A percentile compares a stretch with the other conserved stretches of the same genome.
Conservation (phyloP, 2,113 vertebrate species). For the Pogonocichla stellata region DNA sequence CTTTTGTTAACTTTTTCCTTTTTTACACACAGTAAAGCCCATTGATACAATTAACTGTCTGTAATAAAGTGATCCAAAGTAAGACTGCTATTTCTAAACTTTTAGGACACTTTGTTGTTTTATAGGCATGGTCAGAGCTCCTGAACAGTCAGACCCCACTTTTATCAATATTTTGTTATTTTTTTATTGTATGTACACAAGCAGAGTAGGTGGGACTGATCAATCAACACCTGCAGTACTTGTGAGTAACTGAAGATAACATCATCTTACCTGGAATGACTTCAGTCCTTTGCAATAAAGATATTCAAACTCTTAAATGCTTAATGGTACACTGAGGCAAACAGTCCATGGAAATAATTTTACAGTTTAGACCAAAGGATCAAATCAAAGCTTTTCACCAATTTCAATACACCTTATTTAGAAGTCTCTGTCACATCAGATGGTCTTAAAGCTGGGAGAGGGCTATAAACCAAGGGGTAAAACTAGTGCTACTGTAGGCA, state of each 20-base stretch:
- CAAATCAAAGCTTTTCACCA: not conserved
- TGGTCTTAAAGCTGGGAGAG: not conserved
- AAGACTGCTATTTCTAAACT: constrained; percentile 28
- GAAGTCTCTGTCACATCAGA: not conserved
- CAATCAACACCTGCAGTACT: not conserved
- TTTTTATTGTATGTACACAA: constrained; percentile 50
- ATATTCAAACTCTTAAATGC: not conserved
- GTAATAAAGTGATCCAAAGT: not conserved
- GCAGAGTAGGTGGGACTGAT: not conserved
- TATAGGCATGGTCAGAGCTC: not conserved
- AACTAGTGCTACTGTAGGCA: not conserved
- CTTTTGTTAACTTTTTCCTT: not conserved
- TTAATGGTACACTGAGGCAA: not conserved
- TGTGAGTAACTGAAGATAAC: not conserved
- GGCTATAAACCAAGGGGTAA: not conserved
- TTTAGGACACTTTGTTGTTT: not conserved
- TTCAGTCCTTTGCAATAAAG: not conserved
- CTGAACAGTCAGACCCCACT: not conserved
- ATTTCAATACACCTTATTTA: not conserved
- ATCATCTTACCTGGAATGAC: not conserved
- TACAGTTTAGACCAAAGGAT: not conserved
- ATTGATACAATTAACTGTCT: constrained; percentile 7
- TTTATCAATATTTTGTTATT: not conserved
- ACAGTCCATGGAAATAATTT: not conserved
- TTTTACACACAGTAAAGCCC: not conserved